A percentile compares a stretch with the other conserved stretches of the same genome.
phyloP scores from a whole-genome alignment of 2,888 invertebrate genomes.

The Campoplex nolae region DNA sequence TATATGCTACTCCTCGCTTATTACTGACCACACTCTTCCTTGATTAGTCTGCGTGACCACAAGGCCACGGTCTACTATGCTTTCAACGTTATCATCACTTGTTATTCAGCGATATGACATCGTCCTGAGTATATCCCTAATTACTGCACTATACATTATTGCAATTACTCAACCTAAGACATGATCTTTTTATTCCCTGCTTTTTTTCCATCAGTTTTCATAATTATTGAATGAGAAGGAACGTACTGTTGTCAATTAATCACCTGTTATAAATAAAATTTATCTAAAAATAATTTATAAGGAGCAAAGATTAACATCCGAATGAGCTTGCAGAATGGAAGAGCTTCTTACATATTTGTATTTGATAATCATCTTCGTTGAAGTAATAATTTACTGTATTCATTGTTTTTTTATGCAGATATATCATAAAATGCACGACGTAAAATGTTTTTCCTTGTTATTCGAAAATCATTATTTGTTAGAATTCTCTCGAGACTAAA shows the following conservation, averaged over 20 bases:
- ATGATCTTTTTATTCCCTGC: constrained; percentile 34
- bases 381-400: neutral
- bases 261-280: constrained; percentile 29
- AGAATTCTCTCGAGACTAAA: constrained; percentile 43
- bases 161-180: constrained; percentile 64
- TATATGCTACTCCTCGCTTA: constrained; percentile 38
- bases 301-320: neutral
- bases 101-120: constrained; percentile 63
- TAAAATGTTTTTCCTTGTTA: neutral
- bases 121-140: constrained; percentile 56
- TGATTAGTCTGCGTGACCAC: constrained; percentile 74
- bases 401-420: neutral
- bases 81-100: constrained; percentile 67
- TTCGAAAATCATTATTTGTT: constrained; percentile 10
- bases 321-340: neutral
- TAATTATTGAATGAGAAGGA: constrained; percentile 44
- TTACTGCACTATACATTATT: constrained; percentile 62
- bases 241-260: constrained; percentile 16
- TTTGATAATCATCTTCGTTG: neutral
- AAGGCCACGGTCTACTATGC: constrained; percentile 53
- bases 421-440: neutral
- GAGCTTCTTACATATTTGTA: neutral
- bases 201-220: constrained; percentile 41
- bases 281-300: neutral
- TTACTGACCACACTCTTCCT: constrained; percentile 64